Base-by-base conservation (phyloP, 2,113 vertebrate genomes). In the Chascanopsetta lugubris region DNA sequence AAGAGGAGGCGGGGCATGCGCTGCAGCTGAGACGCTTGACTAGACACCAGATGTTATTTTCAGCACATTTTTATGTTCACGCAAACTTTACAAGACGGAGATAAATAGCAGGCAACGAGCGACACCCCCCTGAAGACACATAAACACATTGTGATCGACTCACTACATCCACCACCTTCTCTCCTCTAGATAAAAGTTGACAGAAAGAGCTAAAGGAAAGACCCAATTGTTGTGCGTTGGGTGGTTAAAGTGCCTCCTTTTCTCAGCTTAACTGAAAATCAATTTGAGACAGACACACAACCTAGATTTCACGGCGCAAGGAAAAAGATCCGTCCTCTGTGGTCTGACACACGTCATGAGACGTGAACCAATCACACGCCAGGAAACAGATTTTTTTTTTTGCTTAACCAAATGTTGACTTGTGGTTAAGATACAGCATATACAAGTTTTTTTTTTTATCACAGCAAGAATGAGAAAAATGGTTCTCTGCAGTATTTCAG, bases 1-100 rank as follows among this genome's bases (percentile, higher is more conserved):
- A 61, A 53, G 60, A 66, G 59, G 6, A 30, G 60, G 54, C 32
- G 45, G 67, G 73, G 69, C 78, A 79, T n/a, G 83, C 77, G 87
- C 89, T 88, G 87, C 4, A 57, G 88, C 89, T 48, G 26, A 63
- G 71, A 81, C 24, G 55, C 76, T 51, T 85, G 90, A 86, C 84
- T 22, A 88, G 87, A 91, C 83, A 77, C 68, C 76, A 88, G 87
- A 91, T 82, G 11, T 72, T 69, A 75, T 90, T 89, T 90, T 86
- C 77, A 63, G 77, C 25, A 71, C 61, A 66, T 65, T 86, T 73
- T 49, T 77, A 61, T 77, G 61, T 73, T 49, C 78, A 61, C 79
- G 61, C 56, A 36, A 75, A 82, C 65, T 75, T 61, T 58, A 68
- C 69, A 72, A 79, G 69, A 65, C 63, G 45, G 27, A 21, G 53